Evolutionary conservation across 1,140 invertebrate genomes (phyloP).

Genomic region (Oryctes rhinoceros): DNA sequence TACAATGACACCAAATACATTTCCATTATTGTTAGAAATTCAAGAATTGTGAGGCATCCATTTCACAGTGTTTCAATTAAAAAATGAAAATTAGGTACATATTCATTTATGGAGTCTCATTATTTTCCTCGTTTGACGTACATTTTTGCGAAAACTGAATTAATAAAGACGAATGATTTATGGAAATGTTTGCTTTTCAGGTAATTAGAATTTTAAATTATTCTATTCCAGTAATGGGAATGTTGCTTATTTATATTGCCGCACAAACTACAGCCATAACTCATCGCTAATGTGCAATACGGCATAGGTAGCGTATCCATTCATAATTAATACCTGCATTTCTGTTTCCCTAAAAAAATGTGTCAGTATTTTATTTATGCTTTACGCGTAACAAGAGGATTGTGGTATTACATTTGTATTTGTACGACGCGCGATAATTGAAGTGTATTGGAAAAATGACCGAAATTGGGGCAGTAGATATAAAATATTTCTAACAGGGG

Average conservation of each 20-base stretch:
- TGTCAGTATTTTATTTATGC: neutral
- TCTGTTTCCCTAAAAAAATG: neutral
- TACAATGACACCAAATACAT: neutral
- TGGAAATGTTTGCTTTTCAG: slow-evolving; percentile 25
- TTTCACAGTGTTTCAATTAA: slow-evolving; percentile 17
- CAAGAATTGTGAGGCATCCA: neutral
- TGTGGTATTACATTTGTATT: too few relatives aligned
- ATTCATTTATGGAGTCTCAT: neutral
- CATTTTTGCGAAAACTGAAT: slow-evolving; percentile 20
- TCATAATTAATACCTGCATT: neutral
- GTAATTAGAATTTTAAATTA: slow-evolving; percentile 34
- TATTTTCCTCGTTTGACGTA: slow-evolving; percentile 10
- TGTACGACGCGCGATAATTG: too few relatives aligned
- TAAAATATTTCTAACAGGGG: too few relatives aligned
- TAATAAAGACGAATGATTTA: slow-evolving; percentile 30
- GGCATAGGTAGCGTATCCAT: neutral
- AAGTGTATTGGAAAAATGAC: too few relatives aligned
- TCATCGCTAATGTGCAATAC: slow-evolving; percentile 3
- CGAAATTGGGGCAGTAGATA: too few relatives aligned
- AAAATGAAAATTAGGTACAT: slow-evolving; percentile 22
- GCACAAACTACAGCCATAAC: slow-evolving; percentile 7
- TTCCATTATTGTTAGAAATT: neutral
- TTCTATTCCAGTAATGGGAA: slow-evolving; percentile 10
- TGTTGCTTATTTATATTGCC: neutral
- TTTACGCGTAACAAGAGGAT: too few relatives aligned